These are phyloP conservation scores for Sesamia nonagrioides DNA, from an alignment of 1,140 invertebrate genomes.

Conservation along the genomic window DNA sequence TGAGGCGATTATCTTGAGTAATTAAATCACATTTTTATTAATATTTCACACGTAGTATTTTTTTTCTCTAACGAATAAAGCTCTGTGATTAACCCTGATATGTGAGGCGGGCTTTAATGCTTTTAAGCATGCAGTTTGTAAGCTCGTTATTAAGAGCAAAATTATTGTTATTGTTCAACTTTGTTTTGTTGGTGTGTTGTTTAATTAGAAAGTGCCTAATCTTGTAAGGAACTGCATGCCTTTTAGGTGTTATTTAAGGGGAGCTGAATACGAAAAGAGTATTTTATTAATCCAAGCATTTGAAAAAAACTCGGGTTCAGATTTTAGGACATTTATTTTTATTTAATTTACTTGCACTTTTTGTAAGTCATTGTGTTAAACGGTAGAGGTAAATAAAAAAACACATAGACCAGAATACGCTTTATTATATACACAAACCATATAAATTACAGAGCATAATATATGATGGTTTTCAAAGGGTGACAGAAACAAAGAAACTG, in stretches of 20 bases:
- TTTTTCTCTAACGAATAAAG: constrained; percentile 20
- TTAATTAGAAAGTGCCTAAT: constrained; percentile 18
- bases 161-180: constrained; percentile 24
- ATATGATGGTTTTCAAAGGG: no score
- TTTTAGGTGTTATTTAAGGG: background rate
- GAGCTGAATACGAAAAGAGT: background rate
- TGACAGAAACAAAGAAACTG: no score
- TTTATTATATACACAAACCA: no score
- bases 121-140: constrained; percentile 35
- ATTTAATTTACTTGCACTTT: no score
- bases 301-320: no score
- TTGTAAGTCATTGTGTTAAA: no score
- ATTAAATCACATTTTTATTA: constrained; percentile 69
- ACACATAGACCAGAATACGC: no score
- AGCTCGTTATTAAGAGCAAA: constrained; percentile 15
- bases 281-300: background rate
- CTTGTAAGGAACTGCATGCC: background rate
- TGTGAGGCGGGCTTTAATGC: constrained; percentile 20
- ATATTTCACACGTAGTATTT: constrained; percentile 47
- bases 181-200: background rate
- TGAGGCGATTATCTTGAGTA: constrained; percentile 71
- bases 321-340: no score
- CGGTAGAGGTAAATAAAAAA: no score
- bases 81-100: constrained; percentile 33
- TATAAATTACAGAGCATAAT: no score